Conservation (phyloP, 2,113 vertebrate genomes). For the Malaclemys terrapin region DNA sequence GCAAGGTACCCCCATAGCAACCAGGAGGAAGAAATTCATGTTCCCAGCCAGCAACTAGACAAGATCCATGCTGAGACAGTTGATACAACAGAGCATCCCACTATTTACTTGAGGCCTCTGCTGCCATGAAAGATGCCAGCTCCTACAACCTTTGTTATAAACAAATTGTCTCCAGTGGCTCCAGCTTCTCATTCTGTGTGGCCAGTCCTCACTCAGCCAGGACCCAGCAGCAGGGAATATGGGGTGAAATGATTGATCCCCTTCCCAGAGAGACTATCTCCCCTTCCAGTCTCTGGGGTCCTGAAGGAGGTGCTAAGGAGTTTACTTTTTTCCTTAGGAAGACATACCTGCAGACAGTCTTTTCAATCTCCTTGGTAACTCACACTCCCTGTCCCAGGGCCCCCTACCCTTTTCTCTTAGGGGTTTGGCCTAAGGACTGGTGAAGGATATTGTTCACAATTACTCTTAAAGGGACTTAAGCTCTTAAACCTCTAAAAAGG, state of each 20-base stretch:
- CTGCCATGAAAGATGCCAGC: no score
- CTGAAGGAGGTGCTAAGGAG: not conserved
- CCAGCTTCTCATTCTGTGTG: not conserved
- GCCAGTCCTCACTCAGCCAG: rapidly evolving
- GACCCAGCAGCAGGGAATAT: not conserved
- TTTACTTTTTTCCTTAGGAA: not conserved
- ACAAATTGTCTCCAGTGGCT: not conserved
- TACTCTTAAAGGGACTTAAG: not conserved
- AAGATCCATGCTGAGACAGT: not conserved
- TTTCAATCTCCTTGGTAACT: not conserved
- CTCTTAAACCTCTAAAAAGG: not conserved
- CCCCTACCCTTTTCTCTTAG: not conserved
- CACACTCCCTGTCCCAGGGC: not conserved
- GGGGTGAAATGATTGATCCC: not conserved
- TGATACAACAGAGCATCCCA: not conserved
- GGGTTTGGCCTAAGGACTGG: not conserved
- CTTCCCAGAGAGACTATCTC: not conserved
- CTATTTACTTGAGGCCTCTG: not conserved
- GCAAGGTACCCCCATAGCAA: not conserved
- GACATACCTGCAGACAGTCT: not conserved
- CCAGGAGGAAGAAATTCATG: not conserved
- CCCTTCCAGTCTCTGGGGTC: not conserved
- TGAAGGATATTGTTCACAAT: not conserved
- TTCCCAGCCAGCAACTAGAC: not conserved
- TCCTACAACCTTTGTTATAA: no score